These are phyloP conservation scores for Drosophila testacea DNA, from an alignment of 2,888 invertebrate species.

Conservation along the genomic window DNA sequence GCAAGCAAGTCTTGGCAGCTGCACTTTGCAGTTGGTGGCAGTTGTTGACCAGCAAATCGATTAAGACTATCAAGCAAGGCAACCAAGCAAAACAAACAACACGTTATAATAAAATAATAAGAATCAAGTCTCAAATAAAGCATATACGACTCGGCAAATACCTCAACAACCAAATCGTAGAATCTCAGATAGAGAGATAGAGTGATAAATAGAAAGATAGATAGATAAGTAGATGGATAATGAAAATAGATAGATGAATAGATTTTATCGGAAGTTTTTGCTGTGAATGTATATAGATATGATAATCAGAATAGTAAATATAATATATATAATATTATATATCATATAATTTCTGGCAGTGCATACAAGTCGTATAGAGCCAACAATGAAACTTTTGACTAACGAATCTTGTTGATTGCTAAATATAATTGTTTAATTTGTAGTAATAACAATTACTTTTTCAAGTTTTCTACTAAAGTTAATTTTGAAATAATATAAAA, in stretches of 20 bases:
- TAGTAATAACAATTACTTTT: too few species aligned
- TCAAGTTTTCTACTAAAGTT: too few species aligned
- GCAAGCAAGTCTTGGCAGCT: neutral
- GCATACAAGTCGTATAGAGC: slow-evolving; percentile 3
- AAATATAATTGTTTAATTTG: slow-evolving; percentile 7
- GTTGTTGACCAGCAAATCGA: slow-evolving; percentile 37
- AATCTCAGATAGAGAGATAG: too few species aligned
- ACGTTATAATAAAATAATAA: slow-evolving; percentile 6
- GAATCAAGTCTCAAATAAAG: slow-evolving; percentile 6
- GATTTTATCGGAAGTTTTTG: too few species aligned
- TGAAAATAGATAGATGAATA: too few species aligned
- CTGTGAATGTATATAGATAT: too few species aligned
- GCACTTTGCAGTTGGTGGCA: neutral
- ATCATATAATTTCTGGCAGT: neutral
- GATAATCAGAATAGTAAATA: too few species aligned
- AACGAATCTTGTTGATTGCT: slow-evolving; percentile 10
- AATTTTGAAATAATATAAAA: too few species aligned
- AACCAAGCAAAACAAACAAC: slow-evolving; percentile 49
- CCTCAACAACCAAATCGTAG: neutral
- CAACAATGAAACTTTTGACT: neutral
- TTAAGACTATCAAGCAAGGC: slow-evolving; percentile 48
- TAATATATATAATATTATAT: too few species aligned
- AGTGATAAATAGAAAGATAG: too few species aligned
- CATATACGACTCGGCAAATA: slow-evolving; percentile 29
- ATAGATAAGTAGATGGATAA: too few species aligned